A percentile compares a stretch with the other conserved stretches of the same genome.
These are phyloP conservation scores for Cisticola juncidis DNA, from an alignment of 2,113 vertebrate genomes.

Conservation along the genomic window DNA sequence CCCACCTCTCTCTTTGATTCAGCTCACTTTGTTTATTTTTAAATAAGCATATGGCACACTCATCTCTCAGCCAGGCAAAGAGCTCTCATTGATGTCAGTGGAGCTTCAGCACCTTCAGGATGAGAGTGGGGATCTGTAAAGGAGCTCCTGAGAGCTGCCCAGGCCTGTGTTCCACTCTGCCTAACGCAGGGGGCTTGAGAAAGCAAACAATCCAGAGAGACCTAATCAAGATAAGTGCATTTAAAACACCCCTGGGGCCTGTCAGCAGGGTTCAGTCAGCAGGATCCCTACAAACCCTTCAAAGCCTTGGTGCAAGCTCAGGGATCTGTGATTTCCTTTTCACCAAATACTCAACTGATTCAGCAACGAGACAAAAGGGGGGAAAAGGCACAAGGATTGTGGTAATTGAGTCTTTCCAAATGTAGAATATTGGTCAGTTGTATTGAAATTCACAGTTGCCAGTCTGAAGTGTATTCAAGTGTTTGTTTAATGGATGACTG, in stretches of 20 bases:
- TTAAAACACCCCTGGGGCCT: background rate
- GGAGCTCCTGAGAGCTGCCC: background rate
- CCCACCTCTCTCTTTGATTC: background rate
- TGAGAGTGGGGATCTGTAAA: background rate
- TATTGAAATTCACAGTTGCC: background rate
- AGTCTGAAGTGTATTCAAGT: background rate
- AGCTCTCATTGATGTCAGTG: background rate
- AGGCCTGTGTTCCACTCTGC: background rate
- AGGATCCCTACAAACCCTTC: background rate
- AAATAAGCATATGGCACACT: background rate
- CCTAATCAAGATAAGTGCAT: constrained; percentile 7
- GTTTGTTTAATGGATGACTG: background rate
- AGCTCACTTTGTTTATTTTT: background rate
- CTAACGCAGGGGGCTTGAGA: background rate
- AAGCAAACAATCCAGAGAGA: background rate
- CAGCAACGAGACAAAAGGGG: background rate
- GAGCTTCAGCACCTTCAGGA: background rate
- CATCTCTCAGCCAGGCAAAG: background rate
- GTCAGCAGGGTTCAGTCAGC: background rate
- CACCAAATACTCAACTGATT: background rate
- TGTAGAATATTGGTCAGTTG: background rate
- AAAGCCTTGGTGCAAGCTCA: background rate
- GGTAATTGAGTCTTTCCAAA: background rate
- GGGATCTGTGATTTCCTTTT: background rate
- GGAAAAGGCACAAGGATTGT: background rate